phyloP scores from a whole-genome alignment of 2,113 vertebrate species.

The Neolamprologus falcicula region DNA sequence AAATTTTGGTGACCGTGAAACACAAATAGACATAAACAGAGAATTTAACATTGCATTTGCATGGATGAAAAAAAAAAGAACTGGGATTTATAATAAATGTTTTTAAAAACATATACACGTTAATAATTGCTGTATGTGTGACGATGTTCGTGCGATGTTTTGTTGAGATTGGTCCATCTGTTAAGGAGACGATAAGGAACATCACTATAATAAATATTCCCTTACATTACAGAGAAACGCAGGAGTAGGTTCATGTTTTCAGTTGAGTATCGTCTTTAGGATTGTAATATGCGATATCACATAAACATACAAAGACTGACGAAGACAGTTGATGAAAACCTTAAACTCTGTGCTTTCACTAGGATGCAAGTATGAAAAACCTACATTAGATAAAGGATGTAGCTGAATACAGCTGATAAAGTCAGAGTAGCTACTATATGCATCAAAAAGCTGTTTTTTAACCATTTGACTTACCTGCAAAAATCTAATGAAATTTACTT shows the following conservation, averaged over 20 bases:
- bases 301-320: not conserved
- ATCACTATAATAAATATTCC: not conserved
- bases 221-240: not conserved
- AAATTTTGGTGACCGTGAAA: not conserved
- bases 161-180: not conserved
- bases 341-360: not conserved
- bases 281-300: not conserved
- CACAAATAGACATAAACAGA: not conserved
- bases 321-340: not conserved
- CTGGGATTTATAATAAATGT: not conserved
- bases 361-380: not conserved
- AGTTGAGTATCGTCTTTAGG: not conserved
- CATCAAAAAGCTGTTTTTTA: not conserved
- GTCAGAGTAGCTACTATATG: not conserved
- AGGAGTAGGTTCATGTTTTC: not conserved
- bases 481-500: not conserved
- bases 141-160: not conserved
- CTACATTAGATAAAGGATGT: not conserved
- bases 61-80: not conserved
- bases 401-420: not conserved
- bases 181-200: not conserved
- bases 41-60: not conserved
- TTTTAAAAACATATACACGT: not conserved
- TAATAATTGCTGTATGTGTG: not conserved
- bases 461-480: not conserved